Percentiles rank a stretch among this genome's conserved stretches.
Evolutionary conservation across 2,888 invertebrate genomes (phyloP).

Genomic region (Zhengitettix transpicula): DNA sequence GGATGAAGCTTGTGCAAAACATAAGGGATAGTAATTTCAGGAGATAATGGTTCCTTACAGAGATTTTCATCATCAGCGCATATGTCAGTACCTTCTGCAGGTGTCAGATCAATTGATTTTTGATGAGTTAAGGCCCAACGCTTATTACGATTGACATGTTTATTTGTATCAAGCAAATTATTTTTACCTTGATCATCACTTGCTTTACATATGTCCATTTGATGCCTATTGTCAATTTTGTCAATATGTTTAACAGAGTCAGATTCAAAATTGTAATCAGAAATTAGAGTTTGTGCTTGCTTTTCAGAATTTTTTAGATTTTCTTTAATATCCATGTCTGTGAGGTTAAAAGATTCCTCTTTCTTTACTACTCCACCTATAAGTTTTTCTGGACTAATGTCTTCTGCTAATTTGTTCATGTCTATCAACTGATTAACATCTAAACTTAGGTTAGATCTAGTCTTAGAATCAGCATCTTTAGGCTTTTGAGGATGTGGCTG

Average conservation of each 20-base stretch:
- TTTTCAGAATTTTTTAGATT: not conserved
- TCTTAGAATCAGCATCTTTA: not conserved
- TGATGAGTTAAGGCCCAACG: constrained; percentile 69
- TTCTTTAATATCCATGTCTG: not conserved
- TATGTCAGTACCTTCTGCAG: constrained; percentile 57
- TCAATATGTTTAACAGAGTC: constrained; percentile 23
- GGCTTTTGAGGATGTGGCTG: not conserved
- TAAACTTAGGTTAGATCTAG: not conserved
- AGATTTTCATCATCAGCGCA: constrained; percentile 30
- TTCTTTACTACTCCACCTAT: not conserved
- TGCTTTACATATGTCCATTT: constrained; percentile 22
- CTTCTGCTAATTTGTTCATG: not conserved
- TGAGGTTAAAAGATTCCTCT: not conserved
- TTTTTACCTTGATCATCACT: constrained; percentile 73
- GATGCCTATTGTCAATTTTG: constrained; percentile 13
- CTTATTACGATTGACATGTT: constrained; percentile 36
- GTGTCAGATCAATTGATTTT: constrained; percentile 69
- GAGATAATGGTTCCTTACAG: constrained; percentile 25
- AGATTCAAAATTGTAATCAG: constrained; percentile 14
- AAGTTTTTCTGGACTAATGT: not conserved
- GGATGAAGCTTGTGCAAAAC: constrained; percentile 69
- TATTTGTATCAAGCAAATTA: constrained; percentile 58
- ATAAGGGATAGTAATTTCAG: constrained; percentile 62
- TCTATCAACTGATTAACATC: not conserved
- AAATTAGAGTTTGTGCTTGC: constrained; percentile 8